A percentile compares a stretch with the other conserved stretches of the same genome.
Conservation (phyloP, 2,113 vertebrate genomes). For the Eretmochelys imbricata region DNA sequence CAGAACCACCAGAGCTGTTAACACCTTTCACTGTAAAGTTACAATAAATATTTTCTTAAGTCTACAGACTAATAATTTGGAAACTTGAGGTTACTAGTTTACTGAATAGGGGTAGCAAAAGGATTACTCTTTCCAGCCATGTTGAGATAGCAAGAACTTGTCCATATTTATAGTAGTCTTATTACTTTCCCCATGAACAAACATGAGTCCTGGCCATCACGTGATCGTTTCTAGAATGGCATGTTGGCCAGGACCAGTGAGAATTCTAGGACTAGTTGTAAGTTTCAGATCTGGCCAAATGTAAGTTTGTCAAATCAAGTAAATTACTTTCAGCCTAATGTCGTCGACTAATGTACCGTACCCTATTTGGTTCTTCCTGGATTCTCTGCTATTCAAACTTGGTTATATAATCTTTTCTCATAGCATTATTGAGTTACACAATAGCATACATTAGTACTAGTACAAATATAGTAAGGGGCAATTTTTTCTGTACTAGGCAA, state of each 20-base stretch:
- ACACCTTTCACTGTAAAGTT: not conserved
- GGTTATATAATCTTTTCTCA: not conserved
- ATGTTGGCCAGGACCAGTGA: not conserved
- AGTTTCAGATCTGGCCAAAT: not conserved
- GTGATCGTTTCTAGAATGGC: not conserved
- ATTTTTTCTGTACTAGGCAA: constrained; percentile 67
- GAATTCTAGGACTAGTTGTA: not conserved
- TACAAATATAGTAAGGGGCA: not conserved
- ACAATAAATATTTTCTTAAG: not conserved
- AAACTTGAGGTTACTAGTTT: not conserved
- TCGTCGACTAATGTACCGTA: not conserved
- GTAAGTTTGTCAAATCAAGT: not conserved
- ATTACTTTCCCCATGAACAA: not conserved
- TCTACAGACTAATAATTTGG: not conserved
- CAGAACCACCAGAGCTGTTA: not conserved
- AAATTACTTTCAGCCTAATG: not conserved
- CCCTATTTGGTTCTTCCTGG: not conserved
- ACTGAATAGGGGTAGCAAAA: not conserved
- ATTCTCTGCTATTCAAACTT: not conserved
- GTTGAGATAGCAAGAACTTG: not conserved
- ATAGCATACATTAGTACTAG: not conserved
- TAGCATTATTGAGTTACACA: not conserved
- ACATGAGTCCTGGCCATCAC: not conserved
- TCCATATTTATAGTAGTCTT: not conserved
- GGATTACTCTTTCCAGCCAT: not conserved